Evolutionary conservation across 2,888 invertebrate species (phyloP).

Genomic region (Pyralis farinalis): DNA sequence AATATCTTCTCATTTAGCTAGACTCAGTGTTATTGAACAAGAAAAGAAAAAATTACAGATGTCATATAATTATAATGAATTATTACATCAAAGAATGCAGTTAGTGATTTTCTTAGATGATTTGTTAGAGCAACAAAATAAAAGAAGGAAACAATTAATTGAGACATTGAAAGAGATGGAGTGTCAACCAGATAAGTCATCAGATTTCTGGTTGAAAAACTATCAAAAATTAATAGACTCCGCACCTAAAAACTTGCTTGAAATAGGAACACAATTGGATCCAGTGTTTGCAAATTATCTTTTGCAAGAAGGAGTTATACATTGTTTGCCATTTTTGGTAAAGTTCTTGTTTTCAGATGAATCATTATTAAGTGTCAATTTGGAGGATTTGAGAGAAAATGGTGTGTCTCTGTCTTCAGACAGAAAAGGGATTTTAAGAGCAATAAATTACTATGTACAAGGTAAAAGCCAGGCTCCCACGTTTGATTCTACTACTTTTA

Average conservation of each 20-base stretch:
- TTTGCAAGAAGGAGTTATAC: conserved; percentile 86
- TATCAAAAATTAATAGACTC: conserved; percentile 91
- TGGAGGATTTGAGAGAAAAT: conserved; percentile 78
- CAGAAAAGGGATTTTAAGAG: conserved; percentile 82
- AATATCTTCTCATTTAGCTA: conserved; percentile 86
- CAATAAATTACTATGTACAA: conserved; percentile 81
- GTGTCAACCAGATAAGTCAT: conserved; percentile 63
- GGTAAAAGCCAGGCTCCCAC: conserved; percentile 46
- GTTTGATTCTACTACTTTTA: conserved; percentile 26
- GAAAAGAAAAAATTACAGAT: conserved; percentile 85
- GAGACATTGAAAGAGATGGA: conserved; percentile 88
- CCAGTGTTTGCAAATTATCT: conserved; percentile 85
- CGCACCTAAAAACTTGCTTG: conserved; percentile 84
- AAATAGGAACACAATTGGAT: conserved; percentile 83
- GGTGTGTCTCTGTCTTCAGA: conserved; percentile 81
- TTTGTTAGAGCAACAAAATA: conserved; percentile 84
- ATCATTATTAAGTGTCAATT: conserved; percentile 73
- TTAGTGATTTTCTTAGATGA: conserved; percentile 85
- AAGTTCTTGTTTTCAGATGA: conserved; percentile 78
- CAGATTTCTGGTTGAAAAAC: conserved; percentile 89
- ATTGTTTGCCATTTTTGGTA: conserved; percentile 88
- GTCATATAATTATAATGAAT: conserved; percentile 85
- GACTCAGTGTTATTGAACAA: conserved; percentile 86
- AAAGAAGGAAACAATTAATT: conserved; percentile 83
- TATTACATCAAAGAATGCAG: conserved; percentile 84